Percentiles rank a stretch among this genome's conserved stretches.
phyloP scores from a whole-genome alignment of 2,113 vertebrate genomes.

The Edolisoma coerulescens region DNA sequence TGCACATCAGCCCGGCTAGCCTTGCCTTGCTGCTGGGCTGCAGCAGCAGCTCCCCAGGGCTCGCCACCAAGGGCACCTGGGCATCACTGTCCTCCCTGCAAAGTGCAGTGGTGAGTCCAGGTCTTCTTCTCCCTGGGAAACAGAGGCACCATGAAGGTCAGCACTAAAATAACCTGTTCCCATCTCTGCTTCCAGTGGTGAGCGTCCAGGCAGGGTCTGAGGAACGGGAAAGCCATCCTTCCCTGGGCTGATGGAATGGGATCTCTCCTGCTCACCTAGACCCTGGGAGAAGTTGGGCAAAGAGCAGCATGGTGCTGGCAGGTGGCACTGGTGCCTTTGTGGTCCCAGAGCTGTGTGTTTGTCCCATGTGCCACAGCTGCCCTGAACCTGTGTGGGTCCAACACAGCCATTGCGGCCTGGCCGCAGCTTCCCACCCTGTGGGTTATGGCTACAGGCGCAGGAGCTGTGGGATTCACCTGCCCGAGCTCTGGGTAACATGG shows the following conservation, averaged over 20 bases:
- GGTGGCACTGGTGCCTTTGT: not conserved
- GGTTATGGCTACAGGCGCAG: accelerated
- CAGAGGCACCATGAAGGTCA: not conserved
- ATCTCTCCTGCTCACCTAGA: not conserved
- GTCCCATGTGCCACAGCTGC: not conserved
- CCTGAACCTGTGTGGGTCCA: accelerated
- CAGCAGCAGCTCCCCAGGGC: not conserved
- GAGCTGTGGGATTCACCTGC: not conserved
- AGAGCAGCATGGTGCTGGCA: not conserved
- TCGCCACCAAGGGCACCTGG: not conserved
- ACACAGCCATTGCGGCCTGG: accelerated
- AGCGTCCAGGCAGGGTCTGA: not conserved
- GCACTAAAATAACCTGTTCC: not conserved
- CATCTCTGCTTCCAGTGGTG: not conserved
- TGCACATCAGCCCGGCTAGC: not conserved
- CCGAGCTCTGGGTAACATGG: accelerated
- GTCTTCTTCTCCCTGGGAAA: not conserved
- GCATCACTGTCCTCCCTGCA: too few relatives aligned
- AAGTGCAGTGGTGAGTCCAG: not conserved
- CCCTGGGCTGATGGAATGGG: not conserved
- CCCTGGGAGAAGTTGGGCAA: not conserved
- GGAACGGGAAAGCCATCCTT: not conserved
- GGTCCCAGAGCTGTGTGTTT: accelerated
- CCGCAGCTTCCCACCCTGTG: accelerated
- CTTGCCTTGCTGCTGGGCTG: not conserved